These are phyloP conservation scores for Boulengerochromis microlepis DNA, from an alignment of 2,113 vertebrate genomes.

Conservation along the genomic window DNA sequence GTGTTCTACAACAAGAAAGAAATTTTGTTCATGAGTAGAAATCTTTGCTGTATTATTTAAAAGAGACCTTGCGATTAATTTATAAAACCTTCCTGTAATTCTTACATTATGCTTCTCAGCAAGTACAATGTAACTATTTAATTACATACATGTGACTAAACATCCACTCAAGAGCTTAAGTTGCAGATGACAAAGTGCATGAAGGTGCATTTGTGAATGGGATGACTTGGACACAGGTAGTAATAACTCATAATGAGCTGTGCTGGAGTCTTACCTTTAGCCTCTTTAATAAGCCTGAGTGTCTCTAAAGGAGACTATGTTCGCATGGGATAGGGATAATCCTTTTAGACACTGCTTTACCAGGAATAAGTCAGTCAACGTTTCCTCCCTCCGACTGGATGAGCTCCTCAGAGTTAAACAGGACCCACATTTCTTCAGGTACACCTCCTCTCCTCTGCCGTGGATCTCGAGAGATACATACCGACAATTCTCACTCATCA, in stretches of 20 bases:
- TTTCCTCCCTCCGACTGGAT: slow-evolving; percentile 28
- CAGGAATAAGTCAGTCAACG: slow-evolving; percentile 17
- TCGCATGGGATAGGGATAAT: slow-evolving; percentile 48
- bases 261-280: neutral
- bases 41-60: neutral
- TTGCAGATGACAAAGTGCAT: neutral
- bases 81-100: neutral
- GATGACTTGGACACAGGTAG: neutral
- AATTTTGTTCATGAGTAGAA: neutral
- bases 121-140: neutral
- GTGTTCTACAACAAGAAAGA: neutral
- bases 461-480: neutral
- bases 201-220: slow-evolving; percentile 31
- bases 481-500: neutral
- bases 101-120: neutral
- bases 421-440: neutral
- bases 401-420: neutral
- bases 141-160: neutral
- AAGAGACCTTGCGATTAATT: neutral
- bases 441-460: neutral
- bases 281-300: slow-evolving; percentile 33
- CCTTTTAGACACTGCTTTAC: slow-evolving; percentile 45
- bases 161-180: neutral
- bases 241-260: slow-evolving; percentile 4
- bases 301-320: neutral